These are phyloP conservation scores for Deilephila porcellus DNA, from an alignment of 2,888 invertebrate genomes.

Conservation along the genomic window DNA sequence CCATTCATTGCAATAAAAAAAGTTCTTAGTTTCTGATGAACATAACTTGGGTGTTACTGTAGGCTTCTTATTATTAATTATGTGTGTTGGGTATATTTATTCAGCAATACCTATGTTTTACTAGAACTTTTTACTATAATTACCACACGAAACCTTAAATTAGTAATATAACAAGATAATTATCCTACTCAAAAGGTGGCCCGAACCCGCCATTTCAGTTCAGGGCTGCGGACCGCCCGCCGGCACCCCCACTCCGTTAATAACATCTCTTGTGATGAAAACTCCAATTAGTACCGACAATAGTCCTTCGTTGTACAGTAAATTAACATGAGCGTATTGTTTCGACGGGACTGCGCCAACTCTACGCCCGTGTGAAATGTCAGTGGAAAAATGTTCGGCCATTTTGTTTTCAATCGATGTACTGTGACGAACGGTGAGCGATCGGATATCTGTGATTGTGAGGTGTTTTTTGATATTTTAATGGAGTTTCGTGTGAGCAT, in stretches of 20 bases:
- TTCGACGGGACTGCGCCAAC: constrained; percentile 39
- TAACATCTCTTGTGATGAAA: constrained; percentile 29
- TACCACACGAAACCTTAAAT: background rate
- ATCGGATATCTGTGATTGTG: background rate
- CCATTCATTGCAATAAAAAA: no score
- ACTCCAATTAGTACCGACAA: constrained; percentile 34
- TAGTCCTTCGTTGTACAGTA: constrained; percentile 23
- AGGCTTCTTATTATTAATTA: no score
- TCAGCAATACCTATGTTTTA: no score
- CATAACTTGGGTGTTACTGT: no score
- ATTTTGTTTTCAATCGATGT: constrained; percentile 18
- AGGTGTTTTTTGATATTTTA: background rate
- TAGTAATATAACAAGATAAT: no score
- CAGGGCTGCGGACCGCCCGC: background rate
- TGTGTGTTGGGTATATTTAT: no score
- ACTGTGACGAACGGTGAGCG: background rate
- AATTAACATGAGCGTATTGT: constrained; percentile 41
- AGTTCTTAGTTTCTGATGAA: background rate
- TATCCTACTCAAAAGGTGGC: no score
- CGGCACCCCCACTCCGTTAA: constrained; percentile 20
- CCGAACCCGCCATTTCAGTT: no score
- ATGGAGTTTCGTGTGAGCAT: no score
- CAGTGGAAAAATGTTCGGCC: constrained; percentile 40
- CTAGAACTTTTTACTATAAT: no score
- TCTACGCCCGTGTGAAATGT: constrained; percentile 38